phyloP scores from a whole-genome alignment of 1,140 invertebrate genomes.

The Oncopodura yosiiana region DNA sequence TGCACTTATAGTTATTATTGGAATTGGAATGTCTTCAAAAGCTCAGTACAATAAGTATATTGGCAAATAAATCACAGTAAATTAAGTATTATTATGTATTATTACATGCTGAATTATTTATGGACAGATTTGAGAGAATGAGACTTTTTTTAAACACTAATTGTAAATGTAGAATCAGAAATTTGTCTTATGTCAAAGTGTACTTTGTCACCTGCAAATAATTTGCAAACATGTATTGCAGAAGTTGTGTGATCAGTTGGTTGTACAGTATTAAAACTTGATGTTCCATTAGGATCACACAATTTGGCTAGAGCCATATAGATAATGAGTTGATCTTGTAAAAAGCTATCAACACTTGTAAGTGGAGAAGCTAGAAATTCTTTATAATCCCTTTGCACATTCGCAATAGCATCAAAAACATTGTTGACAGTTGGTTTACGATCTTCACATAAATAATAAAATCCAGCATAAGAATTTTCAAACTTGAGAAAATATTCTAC shows the following conservation, averaged over 20 bases:
- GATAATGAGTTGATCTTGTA: slow-evolving; percentile 34
- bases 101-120: neutral
- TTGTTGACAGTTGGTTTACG: slow-evolving; percentile 5
- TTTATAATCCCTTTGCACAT: slow-evolving; percentile 9
- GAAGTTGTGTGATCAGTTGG: slow-evolving; percentile 27
- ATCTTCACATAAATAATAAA: slow-evolving; percentile 19
- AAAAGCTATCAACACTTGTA: slow-evolving; percentile 20
- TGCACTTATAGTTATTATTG: no score
- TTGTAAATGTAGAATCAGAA: neutral
- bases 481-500: slow-evolving; percentile 27
- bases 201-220: slow-evolving; percentile 6
- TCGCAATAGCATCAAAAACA: slow-evolving; percentile 4
- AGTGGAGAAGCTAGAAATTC: slow-evolving; percentile 11
- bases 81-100: neutral
- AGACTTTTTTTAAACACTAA: neutral
- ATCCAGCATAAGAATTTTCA: slow-evolving; percentile 19
- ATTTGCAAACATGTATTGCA: slow-evolving; percentile 27
- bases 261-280: neutral
- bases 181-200: slow-evolving; percentile 3
- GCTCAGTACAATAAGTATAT: neutral
- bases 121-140: neutral
- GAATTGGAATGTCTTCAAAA: neutral
- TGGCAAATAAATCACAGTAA: neutral
- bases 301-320: slow-evolving; percentile 32
- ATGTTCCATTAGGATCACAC: slow-evolving; percentile 3